These are phyloP conservation scores for Venusia cambrica DNA, from an alignment of 2,888 invertebrate genomes.

Conservation along the genomic window DNA sequence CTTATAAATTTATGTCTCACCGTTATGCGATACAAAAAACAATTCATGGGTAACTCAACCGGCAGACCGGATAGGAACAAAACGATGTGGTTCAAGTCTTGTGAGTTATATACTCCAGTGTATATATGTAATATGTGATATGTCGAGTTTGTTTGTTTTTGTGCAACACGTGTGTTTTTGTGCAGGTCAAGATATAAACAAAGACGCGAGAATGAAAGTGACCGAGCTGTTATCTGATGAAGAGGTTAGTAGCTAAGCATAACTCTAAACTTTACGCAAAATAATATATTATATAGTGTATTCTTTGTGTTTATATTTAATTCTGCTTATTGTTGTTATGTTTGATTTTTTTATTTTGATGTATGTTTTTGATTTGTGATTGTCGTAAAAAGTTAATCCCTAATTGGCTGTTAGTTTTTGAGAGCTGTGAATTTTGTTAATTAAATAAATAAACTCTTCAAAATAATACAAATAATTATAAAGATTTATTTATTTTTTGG, in stretches of 20 bases:
- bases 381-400: too few species aligned
- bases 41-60: conserved; percentile 62
- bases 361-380: too few species aligned
- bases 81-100: conserved; percentile 56
- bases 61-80: conserved; percentile 51
- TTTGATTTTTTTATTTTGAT: too few species aligned
- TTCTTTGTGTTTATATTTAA: too few species aligned
- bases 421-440: too few species aligned
- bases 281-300: too few species aligned
- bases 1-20: conserved; percentile 37
- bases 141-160: conserved; percentile 50
- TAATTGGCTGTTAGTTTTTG: too few species aligned
- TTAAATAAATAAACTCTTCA: too few species aligned
- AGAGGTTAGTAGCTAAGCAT: conserved; percentile 63
- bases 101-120: conserved; percentile 61
- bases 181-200: conserved; percentile 76
- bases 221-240: conserved; percentile 71
- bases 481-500: too few species aligned
- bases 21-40: conserved; percentile 54
- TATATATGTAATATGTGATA: conserved; percentile 28
- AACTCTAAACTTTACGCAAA: too few species aligned
- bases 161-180: conserved; percentile 51
- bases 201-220: conserved; percentile 75
- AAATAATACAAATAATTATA: too few species aligned
- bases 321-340: too few species aligned